Evolutionary conservation across 2,113 vertebrate species (phyloP), one percentile per base, ranked within the genome.

Genomic region (Acrocephalus arundinaceus): DNA sequence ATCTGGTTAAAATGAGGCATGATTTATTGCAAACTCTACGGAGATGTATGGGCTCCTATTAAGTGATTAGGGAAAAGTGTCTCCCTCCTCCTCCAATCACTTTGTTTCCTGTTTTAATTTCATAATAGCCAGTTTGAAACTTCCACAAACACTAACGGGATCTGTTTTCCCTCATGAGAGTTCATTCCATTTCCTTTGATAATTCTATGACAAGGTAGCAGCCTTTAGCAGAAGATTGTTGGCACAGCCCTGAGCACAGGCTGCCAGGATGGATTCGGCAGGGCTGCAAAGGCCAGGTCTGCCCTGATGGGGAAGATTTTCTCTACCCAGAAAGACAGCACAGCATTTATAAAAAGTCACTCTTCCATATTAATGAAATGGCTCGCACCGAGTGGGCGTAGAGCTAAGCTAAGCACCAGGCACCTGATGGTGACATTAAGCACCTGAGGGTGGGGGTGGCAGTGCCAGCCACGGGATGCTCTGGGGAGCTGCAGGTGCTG

Each of bases 111-210:
- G 21, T 55, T 95, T 85, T 89, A 85, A 87, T 95, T 91, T 79
- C 51, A 9, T 94, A 94, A 96, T 43, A 49, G 71, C 35, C n/a
- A 35, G 78, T 77, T 70, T 80, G 75, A 83, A 79, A 93, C 85
- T 93, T 85, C 67, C 67, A 61, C 81, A 52, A 66, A 89, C 46
- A 48, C 35, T 76, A 39, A 73, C 31, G 46, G 66, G 66, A 51
- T 83, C 41, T 70, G 37, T 43, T 94, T 94, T 70, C 37, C 49
- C 41, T 80, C 3, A 0, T 61, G 74, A 39, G 54, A 70, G 1
- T 43, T 72, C 46, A 27, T 46, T 59, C 61, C 17, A 6, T 39
- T 25, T 20, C 24, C 11, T 62, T 66, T n/a, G 58, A 59, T 51
- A 85, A 65, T 31, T 0, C 3, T 3, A 18, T 4, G 43, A 51